phyloP scores from a whole-genome alignment of 2,888 invertebrate genomes.

The Athrips mouffetella region DNA sequence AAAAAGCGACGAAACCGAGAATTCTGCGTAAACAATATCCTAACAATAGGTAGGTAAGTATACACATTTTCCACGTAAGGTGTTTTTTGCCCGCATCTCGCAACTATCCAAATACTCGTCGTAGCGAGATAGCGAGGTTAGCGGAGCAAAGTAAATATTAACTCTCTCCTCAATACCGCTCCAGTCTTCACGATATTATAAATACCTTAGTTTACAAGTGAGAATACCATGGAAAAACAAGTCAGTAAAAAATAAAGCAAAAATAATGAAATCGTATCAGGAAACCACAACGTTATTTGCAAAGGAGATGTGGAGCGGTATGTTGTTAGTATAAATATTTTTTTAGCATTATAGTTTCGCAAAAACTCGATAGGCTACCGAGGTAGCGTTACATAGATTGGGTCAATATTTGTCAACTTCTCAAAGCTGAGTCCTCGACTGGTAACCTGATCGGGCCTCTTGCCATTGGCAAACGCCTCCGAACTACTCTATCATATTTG shows the following conservation, averaged over 20 bases:
- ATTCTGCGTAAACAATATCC: no score
- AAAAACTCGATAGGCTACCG: background rate
- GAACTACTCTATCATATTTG: background rate
- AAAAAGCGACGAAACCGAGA: no score
- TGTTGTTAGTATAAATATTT: background rate
- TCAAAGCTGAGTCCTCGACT: background rate
- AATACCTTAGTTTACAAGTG: conserved; percentile 3
- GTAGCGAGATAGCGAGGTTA: conserved; percentile 24
- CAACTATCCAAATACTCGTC: conserved; percentile 19
- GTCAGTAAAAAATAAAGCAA: background rate
- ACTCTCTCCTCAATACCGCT: conserved; percentile 25
- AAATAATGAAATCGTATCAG: background rate
- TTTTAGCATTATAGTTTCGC: conserved; percentile 1
- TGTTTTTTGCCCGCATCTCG: conserved; percentile 2
- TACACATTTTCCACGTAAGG: no score
- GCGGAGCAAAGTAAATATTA: conserved; percentile 51
- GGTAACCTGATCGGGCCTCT: conserved; percentile 4
- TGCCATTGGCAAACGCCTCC: background rate
- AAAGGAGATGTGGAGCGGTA: no score
- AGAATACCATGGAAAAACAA: background rate
- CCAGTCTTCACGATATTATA: background rate
- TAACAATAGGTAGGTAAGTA: no score
- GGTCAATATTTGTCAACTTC: conserved; percentile 5
- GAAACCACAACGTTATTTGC: no score
- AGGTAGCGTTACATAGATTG: background rate